Evolutionary conservation across 2,113 vertebrate genomes (phyloP).

Genomic region (Centropristis striata): DNA sequence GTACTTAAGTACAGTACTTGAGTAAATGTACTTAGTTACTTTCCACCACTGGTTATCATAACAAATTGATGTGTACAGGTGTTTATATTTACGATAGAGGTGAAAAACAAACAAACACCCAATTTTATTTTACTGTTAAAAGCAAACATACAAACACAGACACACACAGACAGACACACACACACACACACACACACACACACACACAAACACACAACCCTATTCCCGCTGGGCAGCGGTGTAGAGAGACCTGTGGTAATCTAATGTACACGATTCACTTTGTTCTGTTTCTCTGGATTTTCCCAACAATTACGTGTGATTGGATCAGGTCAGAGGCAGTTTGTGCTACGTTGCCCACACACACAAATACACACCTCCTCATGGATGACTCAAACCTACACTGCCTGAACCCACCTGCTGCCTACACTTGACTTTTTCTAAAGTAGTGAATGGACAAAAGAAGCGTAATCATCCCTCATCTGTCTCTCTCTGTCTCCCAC

Average conservation of each 20-base stretch:
- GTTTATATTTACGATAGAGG: too few species aligned
- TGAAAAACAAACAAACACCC: too few species aligned
- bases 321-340: slow-evolving; percentile 38
- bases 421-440: slow-evolving; percentile 55
- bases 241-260: neutral
- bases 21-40: too few species aligned
- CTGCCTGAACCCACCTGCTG: slow-evolving; percentile 53
- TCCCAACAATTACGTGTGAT: slow-evolving; percentile 26
- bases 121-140: too few species aligned
- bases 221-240: neutral
- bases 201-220: too few species aligned
- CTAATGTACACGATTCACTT: slow-evolving; percentile 2
- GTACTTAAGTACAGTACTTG: too few species aligned
- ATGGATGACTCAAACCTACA: slow-evolving; percentile 72
- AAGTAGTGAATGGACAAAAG: slow-evolving; percentile 55
- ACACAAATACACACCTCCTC: slow-evolving; percentile 42
- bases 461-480: slow-evolving; percentile 20
- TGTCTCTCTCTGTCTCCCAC: slow-evolving; percentile 26
- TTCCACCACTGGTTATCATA: too few species aligned
- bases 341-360: slow-evolving; percentile 20
- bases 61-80: too few species aligned
- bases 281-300: slow-evolving; percentile 16
- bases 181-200: slow-evolving; percentile 13
- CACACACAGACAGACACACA: neutral
- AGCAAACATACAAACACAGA: neutral